Base-by-base conservation (phyloP, 1,140 invertebrate species). In the Musca domestica region DNA sequence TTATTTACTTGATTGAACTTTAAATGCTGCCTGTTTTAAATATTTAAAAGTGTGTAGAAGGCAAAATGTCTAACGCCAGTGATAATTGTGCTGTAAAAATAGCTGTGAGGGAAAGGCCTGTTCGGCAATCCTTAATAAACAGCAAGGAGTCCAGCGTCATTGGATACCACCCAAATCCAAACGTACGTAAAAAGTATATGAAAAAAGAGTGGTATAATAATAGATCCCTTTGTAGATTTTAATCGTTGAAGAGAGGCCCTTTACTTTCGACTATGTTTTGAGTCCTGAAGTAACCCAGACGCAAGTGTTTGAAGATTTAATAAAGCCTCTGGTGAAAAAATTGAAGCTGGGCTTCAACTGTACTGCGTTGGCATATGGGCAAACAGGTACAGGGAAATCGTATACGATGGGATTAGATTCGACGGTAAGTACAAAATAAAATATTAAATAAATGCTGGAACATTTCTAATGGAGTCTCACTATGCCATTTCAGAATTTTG, bases 371-470 rank as follows among this genome's bases (percentile, higher is more conserved):
- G 91, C 90, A 0, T 92, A 92, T 75, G 90, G 90, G 0, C 90
- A 92, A 80, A 92, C 90, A 0, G 91, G 90, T n/a, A 91, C 90
- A 3, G 89, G 89, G 7, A 92, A 92, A 82, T 92, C 91, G 0
- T 91, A 86, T 68, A 92, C 91, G 2, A 91, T 92, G 89, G 87
- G 90, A 88, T 20, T 92, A 91, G 74, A 89, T 91, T 66, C 92
- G 90, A 83, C 90, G 88, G 72, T 73, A 67, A 54, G 66, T 64
- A 3, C 2, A 41, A 41, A 66, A 46, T 56, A 52, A 30, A 23
- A 61, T 46, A 48, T 66, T 51, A 20, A 34, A 41, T n/a, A 48
- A 34, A 1, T 49, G n/a, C n/a, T n/a, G n/a, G n/a, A 48, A 23
- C 34, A 23, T 27, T 51, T n/a, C 25, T 66, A 19, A 48, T 49